A percentile compares a stretch with the other conserved stretches of the same genome.
Evolutionary conservation across 2,113 vertebrate species (phyloP).

Genomic region (Sander vitreus): DNA sequence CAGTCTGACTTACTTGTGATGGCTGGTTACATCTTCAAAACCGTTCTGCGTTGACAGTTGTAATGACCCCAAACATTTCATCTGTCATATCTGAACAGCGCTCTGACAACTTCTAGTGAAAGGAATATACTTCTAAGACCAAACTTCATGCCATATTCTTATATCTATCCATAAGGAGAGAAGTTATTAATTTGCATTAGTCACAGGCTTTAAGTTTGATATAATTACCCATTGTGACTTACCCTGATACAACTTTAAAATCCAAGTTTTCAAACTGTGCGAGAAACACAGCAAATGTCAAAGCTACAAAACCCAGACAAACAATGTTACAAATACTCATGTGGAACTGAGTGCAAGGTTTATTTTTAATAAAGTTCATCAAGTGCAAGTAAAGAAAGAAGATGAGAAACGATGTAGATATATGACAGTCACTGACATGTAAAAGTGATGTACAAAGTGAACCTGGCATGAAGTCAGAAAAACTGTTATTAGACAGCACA

Average conservation of each 20-base stretch:
- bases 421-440: neutral
- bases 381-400: neutral
- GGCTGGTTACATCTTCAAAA: slow-evolving; percentile 81
- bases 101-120: slow-evolving; percentile 53
- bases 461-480: neutral
- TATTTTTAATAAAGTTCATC: slow-evolving; percentile 14
- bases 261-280: slow-evolving; percentile 10
- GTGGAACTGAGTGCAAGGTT: neutral
- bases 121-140: slow-evolving; percentile 55
- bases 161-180: slow-evolving; percentile 24
- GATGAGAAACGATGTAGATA: neutral
- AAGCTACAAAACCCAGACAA: slow-evolving; percentile 2
- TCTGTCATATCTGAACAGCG: slow-evolving; percentile 69
- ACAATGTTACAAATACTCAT: slow-evolving; percentile 13
- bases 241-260: slow-evolving; percentile 6
- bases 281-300: slow-evolving; percentile 24
- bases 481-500: neutral
- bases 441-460: slow-evolving; percentile 20
- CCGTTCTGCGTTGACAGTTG: slow-evolving; percentile 67
- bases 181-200: slow-evolving; percentile 54
- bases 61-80: slow-evolving; percentile 82
- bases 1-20: slow-evolving; percentile 72
- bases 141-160: slow-evolving; percentile 41
- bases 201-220: slow-evolving; percentile 39
- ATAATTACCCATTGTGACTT: slow-evolving; percentile 46